Base-by-base conservation (phyloP, 2,113 vertebrate species). In the Electrona antarctica region DNA sequence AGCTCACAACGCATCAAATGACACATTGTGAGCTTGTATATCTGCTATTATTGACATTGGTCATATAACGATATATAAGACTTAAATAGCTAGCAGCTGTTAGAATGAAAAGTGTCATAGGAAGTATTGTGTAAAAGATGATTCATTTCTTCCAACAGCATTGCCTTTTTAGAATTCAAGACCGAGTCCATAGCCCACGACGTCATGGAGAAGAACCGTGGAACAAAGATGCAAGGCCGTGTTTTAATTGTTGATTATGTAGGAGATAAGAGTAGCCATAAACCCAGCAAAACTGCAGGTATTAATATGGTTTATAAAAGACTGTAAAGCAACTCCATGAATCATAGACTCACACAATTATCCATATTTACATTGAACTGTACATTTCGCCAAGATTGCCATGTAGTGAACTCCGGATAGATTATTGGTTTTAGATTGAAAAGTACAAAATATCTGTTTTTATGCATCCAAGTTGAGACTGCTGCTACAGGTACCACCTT, bases 131-230 rank as follows among this genome's bases (percentile, higher is more conserved):
- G 33, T 47, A 57, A 56, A 14, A 45, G 15, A 28, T 54, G 9
- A 15, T 14, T 21, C 0, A 13, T 65, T 13, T 33, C 2, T 46
- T 62, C 13, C 56, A 6, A 68, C 87, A 98, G 97, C 51, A 93
- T 98, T 87, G 97, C 97, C 9, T 97, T 97, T 69, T 56, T 99
- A 57, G 95, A 99, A 81, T 99, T 99, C 75, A 91, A 95, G 89
- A 94, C 93, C 0, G 92, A 95, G 90, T 85, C 82, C 2, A 91
- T 94, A 1, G 95, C 95, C 8, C 85, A 93, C 47, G 94, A 94
- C 86, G 88, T 92, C 13, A 49, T 91, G 67, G 86, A 95, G 76
- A 92, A 94, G 78, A 95, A 95, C 12, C 93, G 94, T 67, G 94
- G 93, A 9, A 68, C 87, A 14, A 93, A 95, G 51, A 79, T 99